Conservation (phyloP, 2,888 invertebrate species). For the Ceramica pisi region DNA sequence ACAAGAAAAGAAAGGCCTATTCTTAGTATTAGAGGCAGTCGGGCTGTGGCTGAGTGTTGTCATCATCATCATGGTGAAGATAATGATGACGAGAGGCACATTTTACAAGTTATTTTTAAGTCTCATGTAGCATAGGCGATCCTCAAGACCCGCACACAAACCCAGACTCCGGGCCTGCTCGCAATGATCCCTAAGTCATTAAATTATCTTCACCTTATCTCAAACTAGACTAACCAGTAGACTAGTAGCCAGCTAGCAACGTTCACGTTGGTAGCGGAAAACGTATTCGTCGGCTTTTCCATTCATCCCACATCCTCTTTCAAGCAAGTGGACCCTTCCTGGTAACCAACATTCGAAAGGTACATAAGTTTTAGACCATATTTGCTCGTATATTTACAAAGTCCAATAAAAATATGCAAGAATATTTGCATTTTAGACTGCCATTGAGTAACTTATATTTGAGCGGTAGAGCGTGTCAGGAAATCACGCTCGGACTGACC, state of each 20-base stretch:
- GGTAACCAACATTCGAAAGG: not conserved
- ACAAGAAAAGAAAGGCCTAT: no score
- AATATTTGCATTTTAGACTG: constrained; percentile 72
- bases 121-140: not conserved
- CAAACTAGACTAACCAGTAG: not conserved
- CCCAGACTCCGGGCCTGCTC: not conserved
- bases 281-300: not conserved
- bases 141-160: not conserved
- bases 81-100: no score
- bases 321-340: constrained; percentile 12
- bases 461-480: constrained; percentile 37
- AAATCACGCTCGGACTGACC: constrained; percentile 30
- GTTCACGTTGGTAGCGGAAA: not conserved
- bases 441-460: constrained; percentile 63
- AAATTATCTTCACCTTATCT: not conserved
- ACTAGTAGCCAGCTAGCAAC: no score
- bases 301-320: not conserved
- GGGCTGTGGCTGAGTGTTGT: no score
- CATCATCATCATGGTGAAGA: no score
- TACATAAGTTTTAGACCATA: not conserved
- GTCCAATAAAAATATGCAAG: constrained; percentile 64
- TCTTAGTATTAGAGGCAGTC: no score
- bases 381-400: not conserved
- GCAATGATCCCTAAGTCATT: not conserved
- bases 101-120: not conserved